Evolutionary conservation across 2,113 vertebrate genomes (phyloP).

Genomic region (Camelus dromedarius): DNA sequence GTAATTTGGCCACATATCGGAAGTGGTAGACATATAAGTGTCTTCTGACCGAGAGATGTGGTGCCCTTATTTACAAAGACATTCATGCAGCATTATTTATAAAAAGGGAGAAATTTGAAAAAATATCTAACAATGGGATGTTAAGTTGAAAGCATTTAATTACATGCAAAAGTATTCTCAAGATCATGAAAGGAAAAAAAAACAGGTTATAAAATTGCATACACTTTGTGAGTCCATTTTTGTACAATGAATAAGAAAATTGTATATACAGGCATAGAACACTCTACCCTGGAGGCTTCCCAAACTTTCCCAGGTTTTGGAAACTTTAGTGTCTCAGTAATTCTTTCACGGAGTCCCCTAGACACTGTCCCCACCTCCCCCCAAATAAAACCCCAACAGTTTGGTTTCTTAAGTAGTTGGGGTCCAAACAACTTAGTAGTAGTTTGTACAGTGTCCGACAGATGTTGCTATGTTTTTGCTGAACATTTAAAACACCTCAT

Average conservation of each 20-base stretch:
- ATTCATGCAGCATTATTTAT: background rate
- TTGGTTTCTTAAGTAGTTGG: background rate
- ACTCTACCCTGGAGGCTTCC: background rate
- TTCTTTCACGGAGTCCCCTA: background rate
- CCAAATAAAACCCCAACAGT: background rate
- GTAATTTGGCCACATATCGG: background rate
- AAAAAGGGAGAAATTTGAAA: background rate
- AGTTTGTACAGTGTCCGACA: no score
- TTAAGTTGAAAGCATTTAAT: background rate
- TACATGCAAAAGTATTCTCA: background rate
- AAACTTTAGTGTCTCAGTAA: no score
- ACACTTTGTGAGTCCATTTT: background rate
- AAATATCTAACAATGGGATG: background rate
- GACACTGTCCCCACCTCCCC: accelerated
- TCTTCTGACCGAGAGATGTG: background rate
- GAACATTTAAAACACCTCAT: no score
- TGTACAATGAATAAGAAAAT: background rate
- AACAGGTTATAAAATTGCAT: background rate
- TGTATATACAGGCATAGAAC: background rate
- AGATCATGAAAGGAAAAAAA: background rate
- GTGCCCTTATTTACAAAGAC: background rate
- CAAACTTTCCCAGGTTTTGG: no score
- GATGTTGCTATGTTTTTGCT: background rate
- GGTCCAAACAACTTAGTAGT: background rate
- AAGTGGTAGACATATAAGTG: background rate